These are phyloP conservation scores for Hypsibius dujardini DNA, from an alignment of 1,140 invertebrate genomes.

Conservation along the genomic window DNA sequence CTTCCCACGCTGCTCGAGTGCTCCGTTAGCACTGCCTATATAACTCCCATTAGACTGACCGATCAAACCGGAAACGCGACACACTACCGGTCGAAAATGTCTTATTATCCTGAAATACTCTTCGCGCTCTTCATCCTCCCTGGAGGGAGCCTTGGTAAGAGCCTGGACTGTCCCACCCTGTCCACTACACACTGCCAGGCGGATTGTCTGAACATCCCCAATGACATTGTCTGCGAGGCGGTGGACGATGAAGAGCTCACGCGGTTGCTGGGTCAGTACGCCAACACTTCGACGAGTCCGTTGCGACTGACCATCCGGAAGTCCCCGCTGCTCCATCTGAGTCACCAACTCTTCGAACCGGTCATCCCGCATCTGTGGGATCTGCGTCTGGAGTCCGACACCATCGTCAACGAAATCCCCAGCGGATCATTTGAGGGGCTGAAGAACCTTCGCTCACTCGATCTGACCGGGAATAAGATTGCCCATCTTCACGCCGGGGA, in stretches of 20 bases:
- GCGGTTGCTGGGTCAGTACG: background rate
- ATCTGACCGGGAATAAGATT: slow-evolving; percentile 57
- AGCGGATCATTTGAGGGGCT: slow-evolving; percentile 47
- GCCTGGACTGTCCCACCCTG: background rate
- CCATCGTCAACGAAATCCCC: slow-evolving; percentile 45
- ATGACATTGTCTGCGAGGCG: background rate
- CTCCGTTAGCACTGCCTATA: too few species aligned
- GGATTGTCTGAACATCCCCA: background rate
- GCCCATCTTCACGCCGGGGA: slow-evolving; percentile 57
- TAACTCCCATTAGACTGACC: too few species aligned
- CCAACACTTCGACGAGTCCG: background rate
- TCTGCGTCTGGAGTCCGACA: slow-evolving; percentile 53
- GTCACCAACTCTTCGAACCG: background rate
- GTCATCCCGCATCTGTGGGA: slow-evolving; percentile 37
- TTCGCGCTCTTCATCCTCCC: too few species aligned
- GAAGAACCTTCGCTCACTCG: slow-evolving; percentile 51
- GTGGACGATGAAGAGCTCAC: background rate
- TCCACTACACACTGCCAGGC: background rate
- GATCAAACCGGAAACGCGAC: too few species aligned
- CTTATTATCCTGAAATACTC: too few species aligned
- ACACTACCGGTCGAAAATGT: too few species aligned
- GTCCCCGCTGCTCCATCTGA: background rate
- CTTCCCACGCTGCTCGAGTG: too few species aligned
- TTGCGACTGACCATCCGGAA: slow-evolving; percentile 6
- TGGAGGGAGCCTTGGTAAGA: too few species aligned